phyloP scores from a whole-genome alignment of 2,888 invertebrate species.

The Nesidiocoris tenuis region DNA sequence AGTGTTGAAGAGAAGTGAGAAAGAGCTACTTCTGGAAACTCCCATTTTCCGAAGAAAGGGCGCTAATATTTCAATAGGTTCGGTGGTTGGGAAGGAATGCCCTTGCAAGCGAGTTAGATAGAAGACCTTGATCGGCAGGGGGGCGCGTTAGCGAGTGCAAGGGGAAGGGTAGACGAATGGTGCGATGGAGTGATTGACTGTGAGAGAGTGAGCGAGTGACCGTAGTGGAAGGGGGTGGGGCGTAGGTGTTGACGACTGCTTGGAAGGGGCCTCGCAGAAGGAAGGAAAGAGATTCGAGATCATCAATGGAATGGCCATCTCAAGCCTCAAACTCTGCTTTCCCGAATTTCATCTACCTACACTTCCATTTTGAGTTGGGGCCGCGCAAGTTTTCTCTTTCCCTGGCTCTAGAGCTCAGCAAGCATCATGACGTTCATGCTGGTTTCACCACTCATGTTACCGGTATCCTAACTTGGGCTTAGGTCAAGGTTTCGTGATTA shows the following conservation, averaged over 20 bases:
- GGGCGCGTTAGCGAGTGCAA: neutral
- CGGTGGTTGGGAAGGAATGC: neutral
- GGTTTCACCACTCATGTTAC: no score
- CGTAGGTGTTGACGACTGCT: conserved; percentile 13
- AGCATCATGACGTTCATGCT: no score
- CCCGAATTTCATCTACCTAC: neutral
- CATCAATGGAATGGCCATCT: conserved; percentile 41
- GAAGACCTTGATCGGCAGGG: neutral
- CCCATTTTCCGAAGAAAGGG: conserved; percentile 39
- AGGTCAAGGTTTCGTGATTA: no score
- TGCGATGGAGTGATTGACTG: neutral
- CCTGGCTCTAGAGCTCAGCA: neutral
- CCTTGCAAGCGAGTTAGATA: neutral
- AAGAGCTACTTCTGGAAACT: conserved; percentile 37
- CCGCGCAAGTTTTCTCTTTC: neutral
- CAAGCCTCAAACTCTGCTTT: neutral
- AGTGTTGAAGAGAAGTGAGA: neutral
- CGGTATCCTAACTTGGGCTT: no score
- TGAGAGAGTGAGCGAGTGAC: neutral
- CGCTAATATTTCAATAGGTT: conserved; percentile 44
- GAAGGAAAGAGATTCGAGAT: conserved; percentile 15
- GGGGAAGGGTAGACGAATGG: neutral
- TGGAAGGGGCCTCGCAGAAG: neutral
- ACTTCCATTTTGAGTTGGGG: neutral
- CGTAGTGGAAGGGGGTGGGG: conserved; percentile 3